These are phyloP conservation scores for Charanyca ferruginea DNA, from an alignment of 2,888 invertebrate species.

Conservation along the genomic window DNA sequence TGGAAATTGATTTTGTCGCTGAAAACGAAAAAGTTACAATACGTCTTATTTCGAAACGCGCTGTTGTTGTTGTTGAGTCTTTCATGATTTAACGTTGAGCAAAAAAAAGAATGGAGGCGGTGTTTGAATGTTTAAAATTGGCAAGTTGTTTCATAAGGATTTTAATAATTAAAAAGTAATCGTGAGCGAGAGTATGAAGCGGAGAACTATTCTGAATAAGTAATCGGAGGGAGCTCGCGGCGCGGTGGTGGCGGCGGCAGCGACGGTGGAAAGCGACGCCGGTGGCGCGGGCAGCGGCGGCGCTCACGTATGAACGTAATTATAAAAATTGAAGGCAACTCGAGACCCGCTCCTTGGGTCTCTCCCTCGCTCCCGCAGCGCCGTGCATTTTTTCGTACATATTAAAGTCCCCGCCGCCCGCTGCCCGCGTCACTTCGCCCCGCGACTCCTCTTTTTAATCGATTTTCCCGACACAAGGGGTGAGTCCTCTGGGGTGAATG, in stretches of 20 bases:
- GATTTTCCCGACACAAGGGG: slow-evolving; percentile 91
- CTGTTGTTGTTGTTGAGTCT: slow-evolving; percentile 66
- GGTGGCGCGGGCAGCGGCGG: slow-evolving; percentile 68
- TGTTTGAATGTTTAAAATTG: slow-evolving; percentile 46
- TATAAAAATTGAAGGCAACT: slow-evolving; percentile 91
- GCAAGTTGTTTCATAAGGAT: slow-evolving; percentile 46
- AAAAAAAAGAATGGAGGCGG: slow-evolving; percentile 36
- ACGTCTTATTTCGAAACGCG: slow-evolving; percentile 74
- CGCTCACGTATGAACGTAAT: slow-evolving; percentile 92
- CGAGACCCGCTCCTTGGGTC: slow-evolving; percentile 83
- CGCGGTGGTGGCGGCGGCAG: slow-evolving; percentile 65
- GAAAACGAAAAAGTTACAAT: slow-evolving; percentile 84
- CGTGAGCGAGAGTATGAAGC: slow-evolving; percentile 71
- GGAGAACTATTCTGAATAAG: slow-evolving; percentile 84
- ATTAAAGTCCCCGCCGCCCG: slow-evolving; percentile 87
- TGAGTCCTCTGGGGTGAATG: slow-evolving; percentile 91
- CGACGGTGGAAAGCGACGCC: slow-evolving; percentile 69
- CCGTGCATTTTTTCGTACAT: slow-evolving; percentile 91
- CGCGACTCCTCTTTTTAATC: slow-evolving; percentile 91
- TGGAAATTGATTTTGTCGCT: slow-evolving; percentile 86
- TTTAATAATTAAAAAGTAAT: slow-evolving; percentile 81
- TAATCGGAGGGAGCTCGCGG: slow-evolving; percentile 73
- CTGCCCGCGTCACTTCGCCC: slow-evolving; percentile 80
- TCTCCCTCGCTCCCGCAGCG: slow-evolving; percentile 87
- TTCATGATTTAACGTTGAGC: slow-evolving; percentile 34